Evolutionary conservation across 2,113 vertebrate genomes (phyloP), one percentile per base, ranked within the genome.

Genomic region (Murina feae): DNA sequence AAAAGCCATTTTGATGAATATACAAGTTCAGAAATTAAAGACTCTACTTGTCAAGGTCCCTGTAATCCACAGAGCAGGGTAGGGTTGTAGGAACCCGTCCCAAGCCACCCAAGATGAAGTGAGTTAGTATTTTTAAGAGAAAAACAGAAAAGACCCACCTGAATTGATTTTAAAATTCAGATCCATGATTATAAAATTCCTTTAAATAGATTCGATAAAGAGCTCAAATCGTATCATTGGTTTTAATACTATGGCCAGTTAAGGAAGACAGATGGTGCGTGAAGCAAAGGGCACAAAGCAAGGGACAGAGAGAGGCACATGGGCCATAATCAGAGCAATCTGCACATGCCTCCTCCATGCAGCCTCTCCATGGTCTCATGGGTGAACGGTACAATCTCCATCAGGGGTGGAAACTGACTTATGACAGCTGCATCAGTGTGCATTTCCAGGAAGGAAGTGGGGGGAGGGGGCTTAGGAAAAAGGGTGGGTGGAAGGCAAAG

Each of bases 111-210:
- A 76, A 86, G 58, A 37, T 74, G 82, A 92, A 90, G 17, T 21
- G n/a, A 49, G 63, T 74, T 82, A 35, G 69, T 63, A 65, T 66
- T 95, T 89, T 83, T 92, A 80, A 79, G 30, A 66, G 37, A 91
- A 74, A 85, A 89, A 66, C 42, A 55, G 23, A 82, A 79, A 49
- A 94, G 83, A 55, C 65, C 58, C 39, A 53, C 25, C n/a, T n/a
- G 79, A 95, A 78, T 49, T 86, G 51, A 30, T 78, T 96, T 95
- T 68, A 66, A 83, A 83, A 86, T 92, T 92, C 44, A 53, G n/a
- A 44, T 44, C 30, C 71, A 30, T 76, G 80, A 95, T 93, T 74
- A 89, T 53, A 90, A 86, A 44, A 90, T 58, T 71, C 32, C 25
- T 68, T 85, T 88, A 74, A 79, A 53, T 16, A 66, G 74, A 95